phyloP scores from a whole-genome alignment of 2,113 vertebrate species.

The Sinocyclocheilus anophthalmus region DNA sequence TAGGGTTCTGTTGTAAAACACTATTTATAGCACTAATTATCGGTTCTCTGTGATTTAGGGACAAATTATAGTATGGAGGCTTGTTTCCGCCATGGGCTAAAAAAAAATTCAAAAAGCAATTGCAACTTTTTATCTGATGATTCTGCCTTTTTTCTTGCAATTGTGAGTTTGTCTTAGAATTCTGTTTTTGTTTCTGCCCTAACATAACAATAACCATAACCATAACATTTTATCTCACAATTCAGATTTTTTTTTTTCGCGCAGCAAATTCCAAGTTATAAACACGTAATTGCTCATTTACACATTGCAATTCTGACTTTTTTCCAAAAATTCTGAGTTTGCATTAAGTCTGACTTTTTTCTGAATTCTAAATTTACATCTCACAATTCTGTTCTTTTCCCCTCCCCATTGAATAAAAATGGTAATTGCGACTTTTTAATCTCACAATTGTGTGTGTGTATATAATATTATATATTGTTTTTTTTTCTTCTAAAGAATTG shows the following conservation, averaged over 20 bases:
- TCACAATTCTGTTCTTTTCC: too few relatives aligned
- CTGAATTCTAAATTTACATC: too few relatives aligned
- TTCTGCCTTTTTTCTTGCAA: neutral
- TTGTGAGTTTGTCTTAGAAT: neutral
- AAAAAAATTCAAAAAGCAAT: neutral
- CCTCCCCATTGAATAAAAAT: too few relatives aligned
- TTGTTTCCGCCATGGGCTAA: neutral
- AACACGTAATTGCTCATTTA: too few relatives aligned
- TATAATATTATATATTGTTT: too few relatives aligned
- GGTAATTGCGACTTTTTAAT: too few relatives aligned
- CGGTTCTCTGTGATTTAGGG: neutral
- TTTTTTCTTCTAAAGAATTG: too few relatives aligned
- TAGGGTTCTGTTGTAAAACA: conserved; percentile 9
- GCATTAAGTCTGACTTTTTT: neutral
- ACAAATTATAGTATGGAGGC: neutral
- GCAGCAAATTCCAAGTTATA: neutral
- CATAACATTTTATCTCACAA: neutral
- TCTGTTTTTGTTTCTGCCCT: neutral
- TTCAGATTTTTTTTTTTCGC: neutral
- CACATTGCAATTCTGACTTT: too few relatives aligned
- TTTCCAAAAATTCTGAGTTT: too few relatives aligned
- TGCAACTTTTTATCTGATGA: neutral
- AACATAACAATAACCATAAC: neutral
- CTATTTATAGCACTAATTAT: neutral
- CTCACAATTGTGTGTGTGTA: too few relatives aligned